phyloP scores from a whole-genome alignment of 2,113 vertebrate genomes.

The Malaclemys terrapin region DNA sequence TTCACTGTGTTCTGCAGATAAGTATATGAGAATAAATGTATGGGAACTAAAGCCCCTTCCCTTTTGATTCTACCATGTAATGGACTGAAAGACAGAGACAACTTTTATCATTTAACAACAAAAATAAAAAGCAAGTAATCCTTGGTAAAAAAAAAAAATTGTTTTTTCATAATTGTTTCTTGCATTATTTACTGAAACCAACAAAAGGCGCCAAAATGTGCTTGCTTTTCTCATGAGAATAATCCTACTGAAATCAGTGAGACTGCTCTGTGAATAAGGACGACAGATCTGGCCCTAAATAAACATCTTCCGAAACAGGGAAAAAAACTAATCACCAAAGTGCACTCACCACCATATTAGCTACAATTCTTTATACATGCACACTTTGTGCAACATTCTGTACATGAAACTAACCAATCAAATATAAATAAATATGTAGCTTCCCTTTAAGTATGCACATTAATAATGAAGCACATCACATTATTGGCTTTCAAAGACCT shows the following conservation, averaged over 20 bases:
- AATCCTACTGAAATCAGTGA: constrained; percentile 20
- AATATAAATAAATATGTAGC: constrained; percentile 79
- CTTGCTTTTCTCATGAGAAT: constrained; percentile 35
- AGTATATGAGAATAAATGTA: constrained; percentile 30
- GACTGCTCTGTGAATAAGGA: constrained; percentile 38
- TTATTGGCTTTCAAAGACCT: constrained; percentile 74
- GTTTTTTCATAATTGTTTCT: constrained; percentile 50
- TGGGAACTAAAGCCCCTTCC: neutral
- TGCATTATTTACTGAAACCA: constrained; percentile 55
- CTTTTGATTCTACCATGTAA: constrained; percentile 64
- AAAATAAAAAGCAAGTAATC: constrained; percentile 16
- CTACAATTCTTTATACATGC: constrained; percentile 80
- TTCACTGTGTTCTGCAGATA: constrained; percentile 13
- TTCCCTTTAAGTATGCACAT: constrained; percentile 82
- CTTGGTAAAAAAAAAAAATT: constrained; percentile 25
- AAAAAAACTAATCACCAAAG: constrained; percentile 75
- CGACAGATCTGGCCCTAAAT: constrained; percentile 71
- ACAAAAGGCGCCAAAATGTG: constrained; percentile 59
- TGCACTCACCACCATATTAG: constrained; percentile 78
- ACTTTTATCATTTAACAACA: neutral
- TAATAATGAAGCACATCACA: constrained; percentile 78
- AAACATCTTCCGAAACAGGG: constrained; percentile 71
- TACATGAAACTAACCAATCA: constrained; percentile 74
- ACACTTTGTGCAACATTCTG: constrained; percentile 69
- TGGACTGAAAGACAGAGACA: constrained; percentile 16